Evolutionary conservation across 2,888 invertebrate species (phyloP).

Genomic region (Pasiphila rectangulata): DNA sequence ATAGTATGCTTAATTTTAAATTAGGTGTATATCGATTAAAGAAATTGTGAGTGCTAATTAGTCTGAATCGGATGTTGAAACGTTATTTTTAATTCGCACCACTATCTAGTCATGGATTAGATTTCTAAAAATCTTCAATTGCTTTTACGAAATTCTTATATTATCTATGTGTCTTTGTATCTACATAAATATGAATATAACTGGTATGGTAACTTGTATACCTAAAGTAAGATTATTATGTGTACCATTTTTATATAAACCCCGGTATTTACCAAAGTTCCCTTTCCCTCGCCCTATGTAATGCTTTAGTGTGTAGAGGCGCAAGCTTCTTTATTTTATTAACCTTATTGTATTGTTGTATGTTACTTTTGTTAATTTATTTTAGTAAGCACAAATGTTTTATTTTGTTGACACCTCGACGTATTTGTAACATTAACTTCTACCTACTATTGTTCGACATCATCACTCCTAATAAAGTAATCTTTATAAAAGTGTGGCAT

Average conservation of each 20-base stretch:
- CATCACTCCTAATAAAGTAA: slow-evolving; percentile 79
- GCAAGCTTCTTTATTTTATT: slow-evolving; percentile 50
- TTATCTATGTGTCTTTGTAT: slow-evolving; percentile 29
- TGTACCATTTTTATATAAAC: slow-evolving; percentile 9
- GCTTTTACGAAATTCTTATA: slow-evolving; percentile 33
- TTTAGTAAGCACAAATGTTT: slow-evolving; percentile 75
- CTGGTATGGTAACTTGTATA: slow-evolving; percentile 2
- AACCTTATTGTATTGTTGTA: slow-evolving; percentile 69
- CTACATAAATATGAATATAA: slow-evolving; percentile 16
- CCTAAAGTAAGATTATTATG: slow-evolving; percentile 5
- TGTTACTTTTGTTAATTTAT: slow-evolving; percentile 78
- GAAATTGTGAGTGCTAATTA: slow-evolving; percentile 45
- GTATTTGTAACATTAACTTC: slow-evolving; percentile 73
- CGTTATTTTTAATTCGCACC: slow-evolving; percentile 28
- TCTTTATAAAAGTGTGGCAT: slow-evolving; percentile 62
- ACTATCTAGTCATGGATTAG: slow-evolving; percentile 61
- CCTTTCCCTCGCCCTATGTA: slow-evolving; percentile 68
- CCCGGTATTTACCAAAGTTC: slow-evolving; percentile 13
- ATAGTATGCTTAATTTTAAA: slow-evolving; percentile 65
- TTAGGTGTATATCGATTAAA: slow-evolving; percentile 44
- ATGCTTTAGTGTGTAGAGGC: slow-evolving; percentile 58
- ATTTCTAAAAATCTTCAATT: slow-evolving; percentile 52
- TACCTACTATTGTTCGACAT: slow-evolving; percentile 65
- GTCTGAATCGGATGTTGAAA: slow-evolving; percentile 36
- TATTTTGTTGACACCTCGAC: slow-evolving; percentile 76